Base-by-base conservation (phyloP, 2,113 vertebrate species). In the Brachypteracias leptosomus region DNA sequence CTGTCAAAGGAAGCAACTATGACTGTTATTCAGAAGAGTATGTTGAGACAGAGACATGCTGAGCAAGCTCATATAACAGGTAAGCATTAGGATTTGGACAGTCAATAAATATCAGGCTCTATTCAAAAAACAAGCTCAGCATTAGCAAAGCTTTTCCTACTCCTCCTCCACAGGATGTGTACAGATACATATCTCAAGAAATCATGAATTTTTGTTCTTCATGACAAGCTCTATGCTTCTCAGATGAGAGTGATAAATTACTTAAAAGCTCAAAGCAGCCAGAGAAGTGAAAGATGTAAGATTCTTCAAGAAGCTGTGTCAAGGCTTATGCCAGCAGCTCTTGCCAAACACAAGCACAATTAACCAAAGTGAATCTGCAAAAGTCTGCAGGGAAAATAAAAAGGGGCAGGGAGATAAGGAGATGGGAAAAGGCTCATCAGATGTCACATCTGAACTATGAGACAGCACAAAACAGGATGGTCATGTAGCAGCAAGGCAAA, bases 311-410 rank as follows among this genome's bases (percentile, higher is more conserved):
- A 88, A 78, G 47, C n/a, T 74, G 25, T 6, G 12, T 54, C 57
- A 67, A 38, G 96, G 66, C 14, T 90, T 63, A 40, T 67, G 89
- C 92, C 93, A 94, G 65, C 65, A 93, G 52, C 88, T 82, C 67
- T 78, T 72, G 91, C 91, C 95, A 95, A 96, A 90, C 82, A 89
- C 47, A 82, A 90, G 82, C 62, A 93, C 82, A 92, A 88, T 94
- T 96, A 96, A 78, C 72, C 88, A 76, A 96, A 95, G 73, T 87
- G 65, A 96, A 72, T 73, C 77, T 96, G 83, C 55, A 80, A 55
- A 91, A 93, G 58, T 52, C 86, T 82, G 38, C 76, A 75, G 77
- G 77, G 55, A 83, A 92, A 90, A 85, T 22, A 52, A 84, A 94
- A 77, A 71, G 55, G 51, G 10, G 16, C 59, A 91, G 55, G 38